phyloP scores from a whole-genome alignment of 2,113 vertebrate genomes.

The Holacanthus passer region DNA sequence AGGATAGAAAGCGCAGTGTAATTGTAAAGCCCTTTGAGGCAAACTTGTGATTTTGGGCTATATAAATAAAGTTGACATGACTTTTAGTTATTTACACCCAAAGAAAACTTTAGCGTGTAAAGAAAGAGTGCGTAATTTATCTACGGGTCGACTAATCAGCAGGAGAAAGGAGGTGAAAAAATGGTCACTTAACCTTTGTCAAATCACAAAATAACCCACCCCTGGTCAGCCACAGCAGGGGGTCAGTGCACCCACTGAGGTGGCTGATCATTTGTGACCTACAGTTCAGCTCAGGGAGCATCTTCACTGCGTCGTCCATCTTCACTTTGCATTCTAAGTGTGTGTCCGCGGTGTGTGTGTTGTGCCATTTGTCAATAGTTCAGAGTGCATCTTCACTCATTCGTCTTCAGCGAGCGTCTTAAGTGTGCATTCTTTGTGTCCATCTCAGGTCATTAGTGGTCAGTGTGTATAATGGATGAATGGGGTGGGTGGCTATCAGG shows the following conservation, averaged over 20 bases:
- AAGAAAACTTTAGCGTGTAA: constrained; percentile 5
- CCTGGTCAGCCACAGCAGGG: constrained; percentile 51
- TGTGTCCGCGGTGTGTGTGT: constrained; percentile 60
- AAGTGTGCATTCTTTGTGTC: constrained; percentile 76
- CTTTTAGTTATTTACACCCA: background rate
- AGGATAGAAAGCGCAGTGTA: background rate
- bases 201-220: constrained; percentile 60
- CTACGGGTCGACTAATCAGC: constrained; percentile 31
- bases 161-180: constrained; percentile 50
- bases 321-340: constrained; percentile 68
- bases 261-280: constrained; percentile 72
- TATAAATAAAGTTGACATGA: background rate
- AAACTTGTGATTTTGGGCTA: background rate
- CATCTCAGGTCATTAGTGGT: constrained; percentile 72
- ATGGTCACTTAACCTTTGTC: constrained; percentile 74
- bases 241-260: constrained; percentile 52
- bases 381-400: constrained; percentile 79
- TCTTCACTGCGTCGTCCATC: constrained; percentile 65
- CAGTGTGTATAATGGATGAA: constrained; percentile 67
- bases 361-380: constrained; percentile 81
- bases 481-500: constrained; percentile 48
- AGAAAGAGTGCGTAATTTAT: constrained; percentile 15
- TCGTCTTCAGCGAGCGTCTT: constrained; percentile 68
- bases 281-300: constrained; percentile 66
- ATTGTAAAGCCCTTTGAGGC: background rate